Conservation (phyloP, 2,888 invertebrate species). For the Dasysyrphus albostriatus region DNA sequence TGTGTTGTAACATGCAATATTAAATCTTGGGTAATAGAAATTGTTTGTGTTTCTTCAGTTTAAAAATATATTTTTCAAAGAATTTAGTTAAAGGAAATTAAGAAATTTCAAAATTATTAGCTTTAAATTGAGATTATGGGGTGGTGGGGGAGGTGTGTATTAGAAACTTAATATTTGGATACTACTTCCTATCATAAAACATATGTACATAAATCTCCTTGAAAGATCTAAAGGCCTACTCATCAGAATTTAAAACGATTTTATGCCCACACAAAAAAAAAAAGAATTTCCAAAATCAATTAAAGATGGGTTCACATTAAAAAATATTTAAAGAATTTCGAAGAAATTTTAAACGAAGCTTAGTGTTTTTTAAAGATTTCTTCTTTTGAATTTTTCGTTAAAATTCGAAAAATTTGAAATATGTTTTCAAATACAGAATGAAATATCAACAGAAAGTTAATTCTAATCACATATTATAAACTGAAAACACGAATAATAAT, state of each 20-base stretch:
- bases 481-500: no score
- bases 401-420: no score
- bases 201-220: background rate
- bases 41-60: constrained; percentile 19
- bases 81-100: background rate
- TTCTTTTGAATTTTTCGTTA: no score
- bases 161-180: background rate
- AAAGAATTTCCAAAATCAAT: background rate
- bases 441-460: no score
- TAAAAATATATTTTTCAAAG: background rate
- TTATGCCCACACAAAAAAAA: background rate
- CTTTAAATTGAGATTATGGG: background rate
- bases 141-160: no score
- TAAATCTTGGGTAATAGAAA: background rate
- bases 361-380: no score
- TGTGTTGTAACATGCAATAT: background rate
- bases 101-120: background rate
- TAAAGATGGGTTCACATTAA: background rate
- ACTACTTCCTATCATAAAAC: background rate
- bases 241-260: background rate
- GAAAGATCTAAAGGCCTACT: background rate
- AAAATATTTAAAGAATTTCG: no score
- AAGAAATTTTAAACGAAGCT: no score
- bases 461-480: no score
- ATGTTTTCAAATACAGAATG: no score